phyloP scores from a whole-genome alignment of 2,888 invertebrate genomes.

The Linyphia triangularis region DNA sequence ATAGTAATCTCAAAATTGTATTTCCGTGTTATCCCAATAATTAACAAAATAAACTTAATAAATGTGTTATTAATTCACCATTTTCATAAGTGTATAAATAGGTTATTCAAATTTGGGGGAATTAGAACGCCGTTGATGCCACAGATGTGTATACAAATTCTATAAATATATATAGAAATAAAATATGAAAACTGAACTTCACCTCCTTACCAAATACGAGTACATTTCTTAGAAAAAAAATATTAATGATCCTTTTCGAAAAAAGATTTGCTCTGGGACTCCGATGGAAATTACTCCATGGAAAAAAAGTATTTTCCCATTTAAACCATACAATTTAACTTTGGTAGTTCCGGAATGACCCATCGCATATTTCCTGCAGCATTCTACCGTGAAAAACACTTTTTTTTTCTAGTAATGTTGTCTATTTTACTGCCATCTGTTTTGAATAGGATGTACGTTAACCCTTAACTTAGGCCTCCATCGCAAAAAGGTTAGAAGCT shows the following conservation, averaged over 20 bases:
- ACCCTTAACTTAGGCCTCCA: background rate
- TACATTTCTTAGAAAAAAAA: no score
- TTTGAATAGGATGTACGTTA: background rate
- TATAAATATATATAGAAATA: no score
- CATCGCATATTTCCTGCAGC: no score
- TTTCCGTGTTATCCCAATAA: no score
- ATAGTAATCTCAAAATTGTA: no score
- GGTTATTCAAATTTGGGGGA: background rate
- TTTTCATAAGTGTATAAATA: background rate
- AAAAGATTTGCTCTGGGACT: no score
- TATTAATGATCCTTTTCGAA: no score
- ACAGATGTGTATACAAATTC: no score
- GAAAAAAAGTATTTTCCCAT: background rate
- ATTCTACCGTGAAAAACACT: background rate
- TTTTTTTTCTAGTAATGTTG: background rate
- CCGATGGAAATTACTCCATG: no score
- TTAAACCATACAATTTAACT: background rate
- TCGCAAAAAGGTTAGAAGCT: background rate
- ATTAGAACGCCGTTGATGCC: no score
- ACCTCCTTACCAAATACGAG: no score
- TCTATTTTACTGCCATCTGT: background rate
- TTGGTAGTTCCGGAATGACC: background rate
- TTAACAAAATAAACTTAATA: background rate
- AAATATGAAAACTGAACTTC: no score
- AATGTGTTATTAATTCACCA: background rate